Conservation (phyloP, 1,140 invertebrate genomes). For the Danaus plexippus region DNA sequence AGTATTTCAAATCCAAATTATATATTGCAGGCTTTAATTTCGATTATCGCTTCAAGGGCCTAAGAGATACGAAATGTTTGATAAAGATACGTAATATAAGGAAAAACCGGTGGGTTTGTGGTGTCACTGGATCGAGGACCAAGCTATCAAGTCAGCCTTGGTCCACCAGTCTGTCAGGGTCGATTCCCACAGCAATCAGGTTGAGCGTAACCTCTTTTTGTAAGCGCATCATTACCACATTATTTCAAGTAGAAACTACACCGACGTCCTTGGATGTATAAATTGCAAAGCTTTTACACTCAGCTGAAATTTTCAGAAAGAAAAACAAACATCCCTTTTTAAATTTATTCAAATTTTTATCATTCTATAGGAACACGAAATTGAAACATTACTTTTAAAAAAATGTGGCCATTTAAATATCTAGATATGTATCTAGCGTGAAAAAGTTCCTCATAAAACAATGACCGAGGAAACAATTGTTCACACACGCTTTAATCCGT, state of each 20-base stretch:
- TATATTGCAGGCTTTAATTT: too few relatives aligned
- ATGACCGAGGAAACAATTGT: slow-evolving; percentile 44
- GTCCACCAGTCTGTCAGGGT: slow-evolving; percentile 10
- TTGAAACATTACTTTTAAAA: not conserved
- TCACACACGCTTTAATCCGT: slow-evolving; percentile 45
- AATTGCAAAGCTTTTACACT: not conserved
- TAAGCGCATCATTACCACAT: not conserved
- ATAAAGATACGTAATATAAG: too few relatives aligned
- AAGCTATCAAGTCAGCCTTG: slow-evolving; percentile 28
- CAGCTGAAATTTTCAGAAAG: too few relatives aligned
- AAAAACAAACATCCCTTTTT: too few relatives aligned
- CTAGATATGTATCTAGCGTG: slow-evolving; percentile 15
- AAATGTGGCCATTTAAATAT: slow-evolving; percentile 13
- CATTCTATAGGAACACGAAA: too few relatives aligned
- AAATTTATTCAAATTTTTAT: too few relatives aligned
- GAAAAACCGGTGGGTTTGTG: slow-evolving; percentile 1
- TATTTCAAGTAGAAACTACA: too few relatives aligned
- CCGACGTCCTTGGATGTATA: not conserved
- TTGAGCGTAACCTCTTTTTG: slow-evolving; percentile 11
- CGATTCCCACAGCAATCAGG: slow-evolving; percentile 18
- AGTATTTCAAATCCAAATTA: too few relatives aligned
- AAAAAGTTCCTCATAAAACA: slow-evolving; percentile 23
- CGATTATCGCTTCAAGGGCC: too few relatives aligned
- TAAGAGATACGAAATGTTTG: too few relatives aligned
- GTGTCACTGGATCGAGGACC: slow-evolving; percentile 12